Percentiles rank a stretch among this genome's conserved stretches.
phyloP scores from a whole-genome alignment of 2,888 invertebrate species.

The Aspidapion aeneum region DNA sequence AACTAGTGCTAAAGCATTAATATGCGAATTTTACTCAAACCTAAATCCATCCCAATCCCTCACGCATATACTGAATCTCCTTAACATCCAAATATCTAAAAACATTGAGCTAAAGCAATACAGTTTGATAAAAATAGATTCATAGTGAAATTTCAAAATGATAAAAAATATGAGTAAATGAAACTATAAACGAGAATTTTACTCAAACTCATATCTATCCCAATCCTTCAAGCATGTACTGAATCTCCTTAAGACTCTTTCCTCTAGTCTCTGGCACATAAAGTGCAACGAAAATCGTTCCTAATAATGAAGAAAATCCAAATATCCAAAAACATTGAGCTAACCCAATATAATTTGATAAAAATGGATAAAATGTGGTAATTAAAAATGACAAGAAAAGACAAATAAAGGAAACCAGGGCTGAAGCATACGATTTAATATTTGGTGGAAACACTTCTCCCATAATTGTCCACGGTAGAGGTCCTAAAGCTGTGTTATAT shows the following conservation, averaged over 20 bases:
- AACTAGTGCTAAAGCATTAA: too few relatives aligned
- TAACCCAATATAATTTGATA: slow-evolving; percentile 20
- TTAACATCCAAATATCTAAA: slow-evolving; percentile 27
- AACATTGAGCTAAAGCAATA: slow-evolving; percentile 24
- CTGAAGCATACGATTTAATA: slow-evolving; percentile 62
- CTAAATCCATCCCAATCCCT: too few relatives aligned
- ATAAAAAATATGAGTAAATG: too few relatives aligned
- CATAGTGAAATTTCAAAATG: too few relatives aligned
- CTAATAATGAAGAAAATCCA: slow-evolving; percentile 15
- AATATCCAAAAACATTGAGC: slow-evolving; percentile 28
- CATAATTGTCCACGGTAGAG: slow-evolving; percentile 77
- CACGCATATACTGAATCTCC: slow-evolving; percentile 23
- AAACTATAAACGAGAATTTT: too few relatives aligned
- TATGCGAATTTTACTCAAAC: too few relatives aligned
- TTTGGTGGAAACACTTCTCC: slow-evolving; percentile 77
- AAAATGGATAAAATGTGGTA: slow-evolving; percentile 27
- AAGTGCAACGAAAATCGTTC: slow-evolving; percentile 18
- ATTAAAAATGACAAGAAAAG: slow-evolving; percentile 25
- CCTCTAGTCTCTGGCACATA: slow-evolving; percentile 30
- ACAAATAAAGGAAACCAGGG: slow-evolving; percentile 20
- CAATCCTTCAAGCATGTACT: slow-evolving; percentile 17
- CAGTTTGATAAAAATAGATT: too few relatives aligned
- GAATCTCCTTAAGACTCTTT: slow-evolving; percentile 26
- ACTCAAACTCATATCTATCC: too few relatives aligned
- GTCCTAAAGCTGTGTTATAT: slow-evolving; percentile 68